Percentiles rank a stretch among this genome's conserved stretches.
Conservation (phyloP, 2,888 invertebrate species). For the Nemapogon koenigi region DNA sequence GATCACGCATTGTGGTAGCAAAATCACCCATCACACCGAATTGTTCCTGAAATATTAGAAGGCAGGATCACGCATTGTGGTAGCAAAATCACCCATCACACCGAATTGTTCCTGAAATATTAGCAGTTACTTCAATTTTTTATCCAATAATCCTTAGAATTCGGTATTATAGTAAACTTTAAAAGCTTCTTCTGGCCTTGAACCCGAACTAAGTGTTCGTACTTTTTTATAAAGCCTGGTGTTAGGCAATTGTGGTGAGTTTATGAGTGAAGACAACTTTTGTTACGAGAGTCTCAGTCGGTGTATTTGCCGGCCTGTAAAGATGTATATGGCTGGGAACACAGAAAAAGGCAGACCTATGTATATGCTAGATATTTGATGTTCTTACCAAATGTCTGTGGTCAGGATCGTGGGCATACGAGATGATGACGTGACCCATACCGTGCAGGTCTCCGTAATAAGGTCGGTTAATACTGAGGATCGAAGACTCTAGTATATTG, state of each 20-base stretch:
- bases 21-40: slow-evolving; percentile 86
- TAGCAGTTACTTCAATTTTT: slow-evolving; percentile 76
- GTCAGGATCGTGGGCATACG: slow-evolving; percentile 82
- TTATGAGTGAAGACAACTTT: no score
- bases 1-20: slow-evolving; percentile 87
- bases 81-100: slow-evolving; percentile 74
- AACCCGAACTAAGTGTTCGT: no score
- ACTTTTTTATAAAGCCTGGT: no score
- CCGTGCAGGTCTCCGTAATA: slow-evolving; percentile 85
- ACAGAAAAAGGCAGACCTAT: no score
- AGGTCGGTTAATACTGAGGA: slow-evolving; percentile 70
- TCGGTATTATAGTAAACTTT: neutral
- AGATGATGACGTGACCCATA: slow-evolving; percentile 79
- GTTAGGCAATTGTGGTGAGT: no score
- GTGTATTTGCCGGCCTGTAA: no score
- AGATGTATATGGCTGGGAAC: no score
- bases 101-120: no score
- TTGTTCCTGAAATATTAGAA: slow-evolving; percentile 80
- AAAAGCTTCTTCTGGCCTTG: no score
- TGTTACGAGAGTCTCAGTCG: no score
- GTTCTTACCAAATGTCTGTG: slow-evolving; percentile 72
- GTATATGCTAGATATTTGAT: no score
- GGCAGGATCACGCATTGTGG: slow-evolving; percentile 77
- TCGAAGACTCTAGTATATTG: slow-evolving; percentile 78
- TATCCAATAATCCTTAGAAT: no score